Evolutionary conservation across 2,888 invertebrate species (phyloP).

Genomic region (Ochropacha duplaris): DNA sequence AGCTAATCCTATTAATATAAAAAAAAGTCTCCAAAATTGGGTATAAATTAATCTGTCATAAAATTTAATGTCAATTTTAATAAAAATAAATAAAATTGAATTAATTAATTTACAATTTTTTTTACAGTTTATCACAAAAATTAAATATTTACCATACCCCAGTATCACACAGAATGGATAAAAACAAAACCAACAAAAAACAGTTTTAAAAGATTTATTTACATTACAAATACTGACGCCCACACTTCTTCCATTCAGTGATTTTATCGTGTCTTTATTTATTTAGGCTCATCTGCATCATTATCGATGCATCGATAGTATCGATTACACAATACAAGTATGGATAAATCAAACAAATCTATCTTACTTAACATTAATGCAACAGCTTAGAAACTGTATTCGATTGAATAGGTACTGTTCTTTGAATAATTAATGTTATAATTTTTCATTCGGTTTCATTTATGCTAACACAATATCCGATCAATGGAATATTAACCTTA

Average conservation of each 20-base stretch:
- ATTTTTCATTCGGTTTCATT: neutral
- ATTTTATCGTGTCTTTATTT: constrained; percentile 43
- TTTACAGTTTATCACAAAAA: too few species aligned
- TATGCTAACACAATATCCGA: neutral
- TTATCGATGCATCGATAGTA: constrained; percentile 46
- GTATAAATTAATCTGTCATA: too few species aligned
- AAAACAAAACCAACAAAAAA: constrained; percentile 15
- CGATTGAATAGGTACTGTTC: neutral
- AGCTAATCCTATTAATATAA: too few species aligned
- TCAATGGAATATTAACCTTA: neutral
- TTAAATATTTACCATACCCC: constrained; percentile 19
- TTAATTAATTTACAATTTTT: too few species aligned
- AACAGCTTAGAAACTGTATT: constrained; percentile 3
- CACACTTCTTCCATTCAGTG: constrained; percentile 33
- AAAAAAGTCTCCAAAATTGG: too few species aligned
- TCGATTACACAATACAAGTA: constrained; percentile 49
- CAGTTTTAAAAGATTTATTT: constrained; percentile 22
- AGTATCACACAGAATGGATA: too few species aligned
- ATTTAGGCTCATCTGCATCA: constrained; percentile 52
- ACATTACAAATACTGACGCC: constrained; percentile 31
- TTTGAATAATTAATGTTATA: neutral
- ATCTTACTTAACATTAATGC: constrained; percentile 16
- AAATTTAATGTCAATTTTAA: too few species aligned
- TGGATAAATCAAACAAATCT: constrained; percentile 52
- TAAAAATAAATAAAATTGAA: too few species aligned